These are phyloP conservation scores for Aphaenogaster floridana DNA, from an alignment of 1,140 invertebrate species.

Conservation along the genomic window DNA sequence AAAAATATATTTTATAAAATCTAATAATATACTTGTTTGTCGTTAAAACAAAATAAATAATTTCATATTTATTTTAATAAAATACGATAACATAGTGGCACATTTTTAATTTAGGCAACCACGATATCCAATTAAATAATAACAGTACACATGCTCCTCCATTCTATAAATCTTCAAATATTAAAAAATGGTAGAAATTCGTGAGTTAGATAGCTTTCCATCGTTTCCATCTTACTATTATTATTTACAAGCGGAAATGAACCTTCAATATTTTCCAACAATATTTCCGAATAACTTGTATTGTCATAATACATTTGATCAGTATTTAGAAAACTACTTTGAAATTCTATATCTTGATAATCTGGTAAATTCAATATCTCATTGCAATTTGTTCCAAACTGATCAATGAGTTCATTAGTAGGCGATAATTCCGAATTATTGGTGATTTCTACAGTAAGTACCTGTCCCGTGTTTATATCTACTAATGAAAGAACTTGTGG, in stretches of 20 bases:
- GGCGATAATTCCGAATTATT: slow-evolving; percentile 76
- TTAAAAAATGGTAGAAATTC: slow-evolving; percentile 78
- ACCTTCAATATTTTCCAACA: slow-evolving; percentile 75
- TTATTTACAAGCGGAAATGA: slow-evolving; percentile 76
- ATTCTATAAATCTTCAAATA: slow-evolving; percentile 66
- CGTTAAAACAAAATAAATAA: slow-evolving; percentile 47
- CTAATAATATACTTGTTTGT: not conserved
- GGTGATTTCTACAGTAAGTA: slow-evolving; percentile 79
- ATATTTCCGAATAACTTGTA: slow-evolving; percentile 78
- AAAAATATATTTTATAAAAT: slow-evolving; percentile 53
- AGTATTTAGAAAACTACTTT: slow-evolving; percentile 73
- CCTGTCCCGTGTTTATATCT: slow-evolving; percentile 79
- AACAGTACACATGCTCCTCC: not conserved
- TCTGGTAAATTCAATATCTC: slow-evolving; percentile 78
- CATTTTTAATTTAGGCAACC: not conserved
- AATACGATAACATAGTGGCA: not conserved
- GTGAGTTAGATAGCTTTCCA: slow-evolving; percentile 78
- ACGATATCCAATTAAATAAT: not conserved
- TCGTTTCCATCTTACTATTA: slow-evolving; percentile 75
- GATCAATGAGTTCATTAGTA: slow-evolving; percentile 76
- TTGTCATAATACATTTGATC: slow-evolving; percentile 78
- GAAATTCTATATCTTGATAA: slow-evolving; percentile 78
- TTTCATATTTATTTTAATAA: slow-evolving; percentile 30
- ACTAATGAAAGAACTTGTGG: slow-evolving; percentile 80
- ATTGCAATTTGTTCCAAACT: slow-evolving; percentile 79